Base-by-base conservation (phyloP, 2,113 vertebrate genomes). In the Dasyprocta punctata region DNA sequence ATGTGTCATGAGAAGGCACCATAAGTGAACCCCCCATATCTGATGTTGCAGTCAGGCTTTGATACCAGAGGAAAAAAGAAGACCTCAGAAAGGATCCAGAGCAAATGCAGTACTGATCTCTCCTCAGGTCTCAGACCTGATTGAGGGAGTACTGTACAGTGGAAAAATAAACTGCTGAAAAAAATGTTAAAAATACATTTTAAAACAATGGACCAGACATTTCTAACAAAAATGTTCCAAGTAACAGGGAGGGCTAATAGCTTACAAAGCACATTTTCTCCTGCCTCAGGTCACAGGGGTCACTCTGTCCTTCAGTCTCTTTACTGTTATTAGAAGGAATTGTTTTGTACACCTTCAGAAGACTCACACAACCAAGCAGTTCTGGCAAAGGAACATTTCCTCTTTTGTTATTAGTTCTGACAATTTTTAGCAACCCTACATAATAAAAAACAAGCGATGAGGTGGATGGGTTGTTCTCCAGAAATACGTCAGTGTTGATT, bases 401-500 rank as follows among this genome's bases (percentile, higher is more conserved):
- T 89, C 36, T 84, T 97, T 96, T 95, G 52, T 65, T 97, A 98
- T 96, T 94, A 90, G 90, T n/a, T 97, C 88, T 95, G 94, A 96
- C 41, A 93, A 97, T 91, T 96, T 97, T 88, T 86, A 96, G 87
- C 54, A 63, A 98, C 86, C 13, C 33, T 73, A 69, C 9, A 41
- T 91, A 84, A 98, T 88, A 86, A 92, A 97, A 97, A 96, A 84
- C 33, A 63, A 84, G 56, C 60, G 88, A 0, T 20, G 90, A 86
- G 86, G 90, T 81, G 92, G 77, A 89, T 49, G 96, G 80, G 98
- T 96, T 98, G 96, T 91, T 97, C 36, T 94, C 95, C 90, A 95
- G 95, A 96, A 98, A 98, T 94, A 97, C 88, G 86, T 98, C 98
- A 98, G 88, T 80, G 91, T 98, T 98, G 97, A 97, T 97, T 98